Percentiles rank a stretch among this genome's conserved stretches.
Conservation (phyloP, 2,113 vertebrate genomes). For the Eonycteris spelaea region DNA sequence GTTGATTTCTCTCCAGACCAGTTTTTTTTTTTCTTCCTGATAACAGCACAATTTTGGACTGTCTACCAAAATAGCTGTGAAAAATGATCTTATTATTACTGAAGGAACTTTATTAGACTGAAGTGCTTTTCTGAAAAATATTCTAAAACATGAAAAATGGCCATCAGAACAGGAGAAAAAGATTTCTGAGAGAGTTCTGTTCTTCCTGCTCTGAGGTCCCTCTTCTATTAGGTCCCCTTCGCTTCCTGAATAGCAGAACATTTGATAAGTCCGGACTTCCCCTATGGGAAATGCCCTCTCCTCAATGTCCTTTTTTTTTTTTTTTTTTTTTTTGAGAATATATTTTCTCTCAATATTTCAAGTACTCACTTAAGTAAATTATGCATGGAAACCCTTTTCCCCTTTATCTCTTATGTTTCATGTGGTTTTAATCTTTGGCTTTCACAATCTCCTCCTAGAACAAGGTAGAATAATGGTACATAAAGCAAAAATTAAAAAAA, state of each 20-base stretch:
- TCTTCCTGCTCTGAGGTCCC: background rate
- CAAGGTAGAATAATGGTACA: background rate
- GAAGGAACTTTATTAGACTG: constrained; percentile 37
- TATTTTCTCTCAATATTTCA: background rate
- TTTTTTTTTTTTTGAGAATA: background rate
- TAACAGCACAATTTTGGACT: background rate
- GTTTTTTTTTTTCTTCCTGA: background rate
- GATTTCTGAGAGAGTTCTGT: background rate
- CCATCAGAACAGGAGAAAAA: background rate
- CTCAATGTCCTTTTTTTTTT: background rate
- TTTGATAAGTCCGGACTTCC: background rate
- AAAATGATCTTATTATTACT: constrained; percentile 46
- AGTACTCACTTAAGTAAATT: background rate
- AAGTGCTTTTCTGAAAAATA: constrained; percentile 40
- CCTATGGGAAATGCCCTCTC: background rate
- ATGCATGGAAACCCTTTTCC: background rate
- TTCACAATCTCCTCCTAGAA: background rate
- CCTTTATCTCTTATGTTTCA: constrained; percentile 8
- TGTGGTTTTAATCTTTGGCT: background rate
- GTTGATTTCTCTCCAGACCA: background rate
- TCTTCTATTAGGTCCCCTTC: background rate
- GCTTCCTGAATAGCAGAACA: accelerated
- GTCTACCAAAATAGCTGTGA: constrained; percentile 32
- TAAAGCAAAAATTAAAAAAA: background rate
- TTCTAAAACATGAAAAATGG: constrained; percentile 38